Evolutionary conservation across 2,888 invertebrate species (phyloP), one percentile per base, ranked within the genome.

Genomic region (Cephus nigrinus): DNA sequence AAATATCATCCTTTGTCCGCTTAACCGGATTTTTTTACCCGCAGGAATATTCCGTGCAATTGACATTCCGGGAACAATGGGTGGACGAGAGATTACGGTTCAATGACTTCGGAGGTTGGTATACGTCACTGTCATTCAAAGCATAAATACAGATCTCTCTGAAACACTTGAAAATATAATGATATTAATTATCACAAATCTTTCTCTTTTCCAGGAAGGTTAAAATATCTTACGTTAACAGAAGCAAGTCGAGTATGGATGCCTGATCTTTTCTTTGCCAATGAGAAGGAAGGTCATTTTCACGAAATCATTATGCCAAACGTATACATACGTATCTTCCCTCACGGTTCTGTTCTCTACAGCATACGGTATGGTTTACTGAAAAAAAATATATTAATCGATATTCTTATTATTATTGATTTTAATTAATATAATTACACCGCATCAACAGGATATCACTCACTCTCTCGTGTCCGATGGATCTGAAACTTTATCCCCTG

Each of bases 231-330:
- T 83, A 98, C 98, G 78, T 93, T 98, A 90, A 97, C 98, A 77
- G 98, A 98, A 92, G 97, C 98, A 77, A 97, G 97, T 92, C 95
- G 97, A 86, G 97, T 99, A 79, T 99, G 99, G 99, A 98, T 98
- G 96, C 99, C 99, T 68, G 99, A 99, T 93, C 93, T 98, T 86
- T 99, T 98, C 94, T 98, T 98, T 93, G 97, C 98, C 78, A 99
- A 99, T 91, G 99, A 99, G 93, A 99, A 99, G 92, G 97, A 98
- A 91, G 99, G 98, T 77, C 98, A 98, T 92, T 97, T 98, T 92
- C 98, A 98, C 93, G 97, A 98, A 92, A 98, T 98, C 92, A 98
- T 98, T 92, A 98, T 98, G 97, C 98, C 98, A 81, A 98, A 99
- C 92, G 97, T 98, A 85, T 98, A 99, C 94, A 97, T 99, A 91